Evolutionary conservation across 1,140 invertebrate species (phyloP).

Genomic region (Thalassaphorura encarpata): DNA sequence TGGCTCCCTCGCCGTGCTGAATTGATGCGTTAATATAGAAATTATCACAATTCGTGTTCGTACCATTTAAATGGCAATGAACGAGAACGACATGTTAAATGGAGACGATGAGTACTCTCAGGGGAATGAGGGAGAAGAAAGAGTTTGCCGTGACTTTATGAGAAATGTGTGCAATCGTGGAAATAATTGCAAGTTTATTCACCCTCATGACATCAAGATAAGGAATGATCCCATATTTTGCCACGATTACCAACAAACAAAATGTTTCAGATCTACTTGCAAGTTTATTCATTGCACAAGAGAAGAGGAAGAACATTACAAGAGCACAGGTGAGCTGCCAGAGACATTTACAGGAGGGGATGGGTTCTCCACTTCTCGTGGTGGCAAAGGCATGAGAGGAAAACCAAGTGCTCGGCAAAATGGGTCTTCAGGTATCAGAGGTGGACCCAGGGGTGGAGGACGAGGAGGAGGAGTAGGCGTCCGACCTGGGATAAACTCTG

Average conservation of each 20-base stretch:
- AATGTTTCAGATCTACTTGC: conserved; percentile 52
- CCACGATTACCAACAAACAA: conserved; percentile 71
- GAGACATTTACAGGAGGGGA: conserved; percentile 36
- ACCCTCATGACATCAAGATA: conserved; percentile 42
- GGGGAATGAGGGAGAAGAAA: conserved; percentile 20
- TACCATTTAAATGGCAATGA: background rate
- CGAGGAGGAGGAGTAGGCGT: conserved; percentile 1
- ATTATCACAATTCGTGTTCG: background rate
- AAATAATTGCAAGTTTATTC: conserved; percentile 63
- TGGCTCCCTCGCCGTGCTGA: background rate
- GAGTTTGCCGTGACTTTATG: conserved; percentile 51
- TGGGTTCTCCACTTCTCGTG: background rate
- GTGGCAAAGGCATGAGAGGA: background rate
- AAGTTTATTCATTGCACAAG: conserved; percentile 67
- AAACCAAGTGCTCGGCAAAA: background rate
- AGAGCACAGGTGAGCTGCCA: conserved; percentile 54
- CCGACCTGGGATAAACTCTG: background rate
- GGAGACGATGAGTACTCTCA: conserved; percentile 1
- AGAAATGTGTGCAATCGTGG: conserved; percentile 61
- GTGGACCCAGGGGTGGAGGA: background rate
- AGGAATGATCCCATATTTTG: conserved; percentile 56
- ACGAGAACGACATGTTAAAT: background rate
- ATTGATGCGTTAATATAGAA: background rate
- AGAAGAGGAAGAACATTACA: conserved; percentile 65
- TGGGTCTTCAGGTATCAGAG: background rate